Percentiles rank a stretch among this genome's conserved stretches.
Conservation (phyloP, 2,113 vertebrate species). For the Cardinalis cardinalis region DNA sequence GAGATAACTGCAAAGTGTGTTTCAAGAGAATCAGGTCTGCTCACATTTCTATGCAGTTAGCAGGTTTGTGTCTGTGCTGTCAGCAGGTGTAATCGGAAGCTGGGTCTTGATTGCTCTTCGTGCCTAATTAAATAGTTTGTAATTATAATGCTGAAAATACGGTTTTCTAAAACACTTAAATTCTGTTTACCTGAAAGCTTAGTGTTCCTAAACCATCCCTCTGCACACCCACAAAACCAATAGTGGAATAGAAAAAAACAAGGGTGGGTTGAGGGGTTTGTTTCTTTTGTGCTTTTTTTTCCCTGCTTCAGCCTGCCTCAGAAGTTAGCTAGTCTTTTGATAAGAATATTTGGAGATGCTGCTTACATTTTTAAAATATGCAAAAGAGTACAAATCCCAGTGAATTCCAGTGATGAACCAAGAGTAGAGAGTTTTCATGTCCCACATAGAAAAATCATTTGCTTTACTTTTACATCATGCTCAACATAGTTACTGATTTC, state of each 20-base stretch:
- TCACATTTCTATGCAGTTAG: not conserved
- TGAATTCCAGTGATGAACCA: not conserved
- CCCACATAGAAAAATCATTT: not conserved
- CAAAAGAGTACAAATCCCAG: not conserved
- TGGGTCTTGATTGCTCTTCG: slow-evolving; percentile 51
- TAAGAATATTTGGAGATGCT: not conserved
- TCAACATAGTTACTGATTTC: not conserved
- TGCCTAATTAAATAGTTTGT: slow-evolving; percentile 61
- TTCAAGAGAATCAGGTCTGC: not conserved
- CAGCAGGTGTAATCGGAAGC: slow-evolving; percentile 60
- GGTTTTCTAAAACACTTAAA: slow-evolving; percentile 63
- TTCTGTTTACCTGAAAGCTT: slow-evolving; percentile 61
- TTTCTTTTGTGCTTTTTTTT: not conserved
- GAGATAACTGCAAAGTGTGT: not conserved
- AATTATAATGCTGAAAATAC: slow-evolving; percentile 58
- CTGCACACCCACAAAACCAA: not conserved
- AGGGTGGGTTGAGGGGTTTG: not conserved
- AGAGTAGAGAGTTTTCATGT: not conserved
- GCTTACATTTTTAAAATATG: not conserved
- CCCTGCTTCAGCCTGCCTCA: not conserved
- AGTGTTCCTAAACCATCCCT: slow-evolving; percentile 10
- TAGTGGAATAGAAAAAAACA: not conserved
- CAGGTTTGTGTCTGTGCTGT: slow-evolving; percentile 16
- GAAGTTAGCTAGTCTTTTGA: not conserved
- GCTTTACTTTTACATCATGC: not conserved